Evolutionary conservation across 2,113 vertebrate species (phyloP), one percentile per base, ranked within the genome.

Genomic region (Proteles cristata): DNA sequence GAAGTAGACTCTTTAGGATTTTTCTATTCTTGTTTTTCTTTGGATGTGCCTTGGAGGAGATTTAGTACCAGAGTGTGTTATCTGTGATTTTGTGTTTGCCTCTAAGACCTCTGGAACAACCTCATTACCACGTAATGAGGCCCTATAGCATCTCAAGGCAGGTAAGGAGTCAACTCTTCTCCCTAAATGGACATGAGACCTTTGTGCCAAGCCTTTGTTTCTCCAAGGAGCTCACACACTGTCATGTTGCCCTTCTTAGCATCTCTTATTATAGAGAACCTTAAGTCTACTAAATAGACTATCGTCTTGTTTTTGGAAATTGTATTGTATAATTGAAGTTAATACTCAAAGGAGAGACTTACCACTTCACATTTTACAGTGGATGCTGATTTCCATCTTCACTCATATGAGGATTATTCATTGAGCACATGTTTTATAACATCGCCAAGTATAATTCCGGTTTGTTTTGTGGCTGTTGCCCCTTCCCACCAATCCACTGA

Each of bases 241-340:
- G 0, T 65, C 65, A 25, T 33, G 17, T 61, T 86, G 50, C 73
- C 23, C 35, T 83, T 84, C 90, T 89, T 88, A 25, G 25, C 23
- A 43, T 85, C 65, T 17, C 63, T 82, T 53, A 16, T 69, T 71
- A 21, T 9, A 55, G 45, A 95, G 53, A 92, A 73, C 11, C 28
- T 7, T 61, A 45, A 48, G 66, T 48, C 66, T 92, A 7, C 53
- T 45, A 81, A 50, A 48, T 82, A 88, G 89, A 53, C 12, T 63
- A 1, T 45, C n/a, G 10, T 74, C 55, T 71, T 69, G 26, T 25
- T 82, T 94, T 66, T n/a, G 19, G 76, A 93, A 71, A 93, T 45
- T 77, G 33, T 43, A 82, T 93, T 94, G n/a, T 76, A 0, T 88
- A 84, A 88, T 74, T 89, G 71, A 69, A 92, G 88, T 74, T 91